These are phyloP conservation scores for Rhadinocentrus ornatus DNA, from an alignment of 2,797 vertebrate species.

Conservation along the genomic window DNA sequence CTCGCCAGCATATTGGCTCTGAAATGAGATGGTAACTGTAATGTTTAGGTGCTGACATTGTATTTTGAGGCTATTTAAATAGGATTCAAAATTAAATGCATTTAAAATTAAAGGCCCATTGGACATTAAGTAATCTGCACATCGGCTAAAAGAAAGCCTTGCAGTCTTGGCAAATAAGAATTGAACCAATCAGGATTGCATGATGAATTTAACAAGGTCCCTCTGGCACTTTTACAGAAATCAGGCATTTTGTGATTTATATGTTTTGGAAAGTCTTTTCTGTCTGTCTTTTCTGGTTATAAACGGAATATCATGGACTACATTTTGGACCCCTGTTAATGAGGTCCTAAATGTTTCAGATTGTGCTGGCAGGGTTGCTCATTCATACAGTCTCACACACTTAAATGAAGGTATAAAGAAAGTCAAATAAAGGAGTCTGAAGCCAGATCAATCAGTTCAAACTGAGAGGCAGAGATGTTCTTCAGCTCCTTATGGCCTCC, in stretches of 20 bases:
- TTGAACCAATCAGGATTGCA: not conserved
- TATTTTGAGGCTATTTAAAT: not conserved
- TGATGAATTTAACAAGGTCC: not conserved
- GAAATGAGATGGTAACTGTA: not conserved
- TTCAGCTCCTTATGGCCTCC: slow-evolving; percentile 6
- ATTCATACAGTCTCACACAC: not conserved
- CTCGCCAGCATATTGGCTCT: not conserved
- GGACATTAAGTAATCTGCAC: not conserved
- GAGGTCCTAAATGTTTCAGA: not conserved
- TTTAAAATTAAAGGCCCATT: not conserved
- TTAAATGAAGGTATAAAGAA: not conserved
- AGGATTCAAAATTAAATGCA: not conserved
- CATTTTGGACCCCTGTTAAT: too few relatives aligned
- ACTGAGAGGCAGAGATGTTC: not conserved
- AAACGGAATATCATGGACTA: too few relatives aligned
- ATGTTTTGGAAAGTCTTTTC: not conserved
- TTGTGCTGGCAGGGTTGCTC: not conserved
- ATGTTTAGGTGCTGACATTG: not conserved
- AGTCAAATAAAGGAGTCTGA: not conserved
- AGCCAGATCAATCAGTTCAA: not conserved
- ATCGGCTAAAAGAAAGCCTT: not conserved
- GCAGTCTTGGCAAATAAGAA: not conserved
- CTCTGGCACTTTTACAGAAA: not conserved
- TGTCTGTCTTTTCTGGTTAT: too few relatives aligned
- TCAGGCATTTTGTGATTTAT: not conserved